Evolutionary conservation across 2,113 vertebrate species (phyloP).

Genomic region (Actinemys pallida): DNA sequence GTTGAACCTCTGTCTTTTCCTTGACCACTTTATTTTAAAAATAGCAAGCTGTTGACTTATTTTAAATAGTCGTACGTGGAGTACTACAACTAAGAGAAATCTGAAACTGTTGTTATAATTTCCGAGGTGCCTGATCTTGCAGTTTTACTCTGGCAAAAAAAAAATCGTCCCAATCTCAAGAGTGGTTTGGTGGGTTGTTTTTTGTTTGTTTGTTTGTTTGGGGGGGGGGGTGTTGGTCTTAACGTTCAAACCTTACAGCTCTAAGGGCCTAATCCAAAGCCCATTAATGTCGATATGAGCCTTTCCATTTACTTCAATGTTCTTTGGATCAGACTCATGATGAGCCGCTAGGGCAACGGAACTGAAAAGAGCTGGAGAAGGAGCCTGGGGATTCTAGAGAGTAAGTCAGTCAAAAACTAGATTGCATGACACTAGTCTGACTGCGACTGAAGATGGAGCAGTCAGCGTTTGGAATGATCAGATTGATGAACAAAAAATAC

Average conservation of each 20-base stretch:
- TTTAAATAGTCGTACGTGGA: neutral
- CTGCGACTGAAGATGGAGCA: neutral
- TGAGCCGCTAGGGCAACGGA: neutral
- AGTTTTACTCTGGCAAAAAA: neutral
- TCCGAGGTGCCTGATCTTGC: neutral
- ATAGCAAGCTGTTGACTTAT: neutral
- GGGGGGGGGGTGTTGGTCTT: neutral
- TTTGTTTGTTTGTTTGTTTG: neutral
- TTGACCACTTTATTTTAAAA: neutral
- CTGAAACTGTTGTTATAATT: neutral
- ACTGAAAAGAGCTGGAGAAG: neutral
- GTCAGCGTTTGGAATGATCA: neutral
- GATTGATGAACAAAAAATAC: neutral
- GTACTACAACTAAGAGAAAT: neutral
- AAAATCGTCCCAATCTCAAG: neutral
- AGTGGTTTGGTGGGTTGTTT: neutral
- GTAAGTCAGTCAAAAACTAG: neutral
- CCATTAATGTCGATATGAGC: neutral
- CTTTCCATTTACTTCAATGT: neutral
- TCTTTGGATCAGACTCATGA: neutral
- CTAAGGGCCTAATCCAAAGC: neutral
- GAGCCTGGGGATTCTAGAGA: neutral
- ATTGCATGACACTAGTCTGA: neutral
- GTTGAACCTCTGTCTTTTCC: neutral
- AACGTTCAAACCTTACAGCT: neutral